Evolutionary conservation across 2,888 invertebrate species (phyloP), one percentile per base, ranked within the genome.

Genomic region (Ypsolopha sequella): DNA sequence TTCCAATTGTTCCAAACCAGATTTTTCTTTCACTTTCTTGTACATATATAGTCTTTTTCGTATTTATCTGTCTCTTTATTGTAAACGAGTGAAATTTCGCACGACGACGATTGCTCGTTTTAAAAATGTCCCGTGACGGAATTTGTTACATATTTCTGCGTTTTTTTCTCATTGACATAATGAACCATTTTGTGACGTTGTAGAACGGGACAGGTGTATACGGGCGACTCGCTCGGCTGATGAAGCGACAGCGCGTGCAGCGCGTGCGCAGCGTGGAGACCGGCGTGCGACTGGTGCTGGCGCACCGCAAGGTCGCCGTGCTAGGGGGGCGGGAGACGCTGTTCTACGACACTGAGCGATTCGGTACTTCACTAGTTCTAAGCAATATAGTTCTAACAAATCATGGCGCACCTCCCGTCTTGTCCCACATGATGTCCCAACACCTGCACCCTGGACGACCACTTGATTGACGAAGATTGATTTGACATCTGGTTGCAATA

Each of bases 131-230:
- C 14, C 2, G 10, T 39, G 6, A 9, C 39, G n/a, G 39, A 38
- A 9, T 38, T 9, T 38, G n/a, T n/a, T 39, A 14, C 6, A 11
- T 6, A n/a, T 13, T 43, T 8, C 11, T 24, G 9, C 44, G 6
- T 44, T 44, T 6, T 41, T 43, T 50, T 46, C 36, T 44, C 50
- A 4, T 24, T 24, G 24, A 24, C 24, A 4, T 24, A 24, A 4
- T 24, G 4, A 4, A 24, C 24, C 24, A 24, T 24, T 4, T 24
- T 24, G 24, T 24, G 24, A 24, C 24, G 24, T 44, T 41, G 4
- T 50, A 92, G 92, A 93, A 93, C 65, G 93, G 93, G 6, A 93
- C 93, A 2, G 93, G 93, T 6, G 88, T 93, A 43, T 93, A 93
- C 64, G 89, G 90, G 0, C 88, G 90, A 52, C 78, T 93, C 1